A percentile compares a stretch with the other conserved stretches of the same genome.
phyloP scores from a whole-genome alignment of 2,888 invertebrate genomes.

The Oxyteleia sp. region DNA sequence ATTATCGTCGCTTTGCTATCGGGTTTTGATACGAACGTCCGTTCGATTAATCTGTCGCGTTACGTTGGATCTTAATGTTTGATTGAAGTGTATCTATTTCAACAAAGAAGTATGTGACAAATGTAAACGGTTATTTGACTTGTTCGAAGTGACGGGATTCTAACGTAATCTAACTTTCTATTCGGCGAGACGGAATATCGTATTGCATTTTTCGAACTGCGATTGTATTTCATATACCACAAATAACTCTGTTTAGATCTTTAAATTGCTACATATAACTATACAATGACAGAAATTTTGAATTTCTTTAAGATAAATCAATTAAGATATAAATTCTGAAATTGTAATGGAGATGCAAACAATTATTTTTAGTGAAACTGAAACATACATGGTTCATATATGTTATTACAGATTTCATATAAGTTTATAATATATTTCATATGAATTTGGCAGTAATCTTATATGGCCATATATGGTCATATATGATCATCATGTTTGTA shows the following conservation, averaged over 20 bases:
- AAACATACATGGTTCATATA: too few relatives aligned
- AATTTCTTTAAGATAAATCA: too few relatives aligned
- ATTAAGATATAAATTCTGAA: too few relatives aligned
- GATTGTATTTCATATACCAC: neutral
- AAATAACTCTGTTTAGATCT: neutral
- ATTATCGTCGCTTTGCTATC: neutral
- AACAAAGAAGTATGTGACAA: conserved; percentile 1
- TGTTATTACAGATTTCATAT: too few relatives aligned
- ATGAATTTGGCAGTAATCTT: too few relatives aligned
- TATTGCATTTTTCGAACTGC: neutral
- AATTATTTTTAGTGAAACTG: too few relatives aligned
- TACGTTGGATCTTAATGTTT: neutral
- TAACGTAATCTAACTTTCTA: neutral
- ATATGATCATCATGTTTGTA: too few relatives aligned
- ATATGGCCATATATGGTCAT: too few relatives aligned
- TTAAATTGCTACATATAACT: too few relatives aligned
- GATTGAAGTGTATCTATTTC: conserved; percentile 2
- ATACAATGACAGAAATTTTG: too few relatives aligned
- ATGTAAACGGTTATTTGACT: conserved; percentile 18
- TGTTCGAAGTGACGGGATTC: neutral
- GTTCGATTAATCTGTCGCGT: neutral
- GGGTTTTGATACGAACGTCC: neutral
- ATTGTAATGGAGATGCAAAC: too few relatives aligned
- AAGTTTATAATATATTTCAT: too few relatives aligned
- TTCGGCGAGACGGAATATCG: neutral